A percentile compares a stretch with the other conserved stretches of the same genome.
Evolutionary conservation across 2,797 vertebrate genomes (phyloP).

Genomic region (Melanitta fusca): DNA sequence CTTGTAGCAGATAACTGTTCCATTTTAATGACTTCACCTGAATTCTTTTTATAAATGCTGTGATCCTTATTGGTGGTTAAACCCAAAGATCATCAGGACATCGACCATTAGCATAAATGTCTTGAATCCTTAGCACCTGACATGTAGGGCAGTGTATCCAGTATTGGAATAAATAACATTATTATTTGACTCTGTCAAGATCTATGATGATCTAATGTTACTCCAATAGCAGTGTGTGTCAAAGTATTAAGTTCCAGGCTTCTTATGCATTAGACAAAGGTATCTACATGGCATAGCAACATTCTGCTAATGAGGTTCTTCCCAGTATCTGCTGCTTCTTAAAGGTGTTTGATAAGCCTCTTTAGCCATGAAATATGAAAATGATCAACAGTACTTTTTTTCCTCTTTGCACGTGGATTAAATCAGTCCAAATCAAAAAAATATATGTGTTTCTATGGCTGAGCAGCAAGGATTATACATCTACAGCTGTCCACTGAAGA

Average conservation of each 20-base stretch:
- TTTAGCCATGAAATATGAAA: neutral
- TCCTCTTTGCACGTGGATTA: accelerated
- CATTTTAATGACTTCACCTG: neutral
- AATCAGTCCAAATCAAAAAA: neutral
- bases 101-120: neutral
- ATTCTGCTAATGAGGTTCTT: neutral
- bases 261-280: neutral
- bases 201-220: neutral
- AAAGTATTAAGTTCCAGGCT: neutral
- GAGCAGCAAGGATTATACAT: neutral
- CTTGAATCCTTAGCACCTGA: neutral
- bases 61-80: neutral
- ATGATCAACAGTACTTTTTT: neutral
- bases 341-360: neutral
- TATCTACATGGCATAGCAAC: neutral
- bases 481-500: neutral
- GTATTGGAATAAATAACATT: neutral
- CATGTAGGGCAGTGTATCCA: neutral
- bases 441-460: neutral
- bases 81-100: neutral
- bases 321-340: neutral
- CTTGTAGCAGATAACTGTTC: neutral
- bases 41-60: neutral
- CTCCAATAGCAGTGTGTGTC: neutral
- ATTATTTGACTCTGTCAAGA: neutral